These are phyloP conservation scores for Platycnemis pennipes DNA, from an alignment of 2,888 invertebrate species.

Conservation along the genomic window DNA sequence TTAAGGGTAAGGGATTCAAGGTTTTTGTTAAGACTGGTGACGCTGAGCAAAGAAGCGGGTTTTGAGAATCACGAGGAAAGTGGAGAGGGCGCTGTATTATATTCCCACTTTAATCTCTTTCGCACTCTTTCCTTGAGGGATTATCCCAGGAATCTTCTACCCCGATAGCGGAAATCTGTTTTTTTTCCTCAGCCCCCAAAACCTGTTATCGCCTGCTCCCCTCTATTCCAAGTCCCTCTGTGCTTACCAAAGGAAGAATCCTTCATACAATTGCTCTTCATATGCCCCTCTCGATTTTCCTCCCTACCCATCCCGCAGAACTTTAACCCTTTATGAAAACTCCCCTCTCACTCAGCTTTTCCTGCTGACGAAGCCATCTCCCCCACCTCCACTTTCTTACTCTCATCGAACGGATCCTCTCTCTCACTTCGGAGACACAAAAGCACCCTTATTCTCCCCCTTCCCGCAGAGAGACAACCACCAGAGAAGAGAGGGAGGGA, in stretches of 20 bases:
- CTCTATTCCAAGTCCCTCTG: neutral
- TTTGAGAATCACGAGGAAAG: neutral
- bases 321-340: too few relatives aligned
- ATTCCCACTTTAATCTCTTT: slow-evolving; percentile 53
- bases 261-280: too few relatives aligned
- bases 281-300: neutral
- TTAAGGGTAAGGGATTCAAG: neutral
- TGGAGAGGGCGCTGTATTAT: slow-evolving; percentile 9
- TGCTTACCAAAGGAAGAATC: too few relatives aligned
- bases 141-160: neutral
- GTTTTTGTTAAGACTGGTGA: neutral
- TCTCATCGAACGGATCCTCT: neutral
- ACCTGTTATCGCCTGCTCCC: neutral
- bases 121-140: slow-evolving; percentile 38
- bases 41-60: neutral
- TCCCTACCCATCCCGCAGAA: neutral
- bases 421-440: neutral
- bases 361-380: slow-evolving; percentile 48
- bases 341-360: neutral
- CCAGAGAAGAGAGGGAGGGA: neutral
- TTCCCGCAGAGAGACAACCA: neutral
- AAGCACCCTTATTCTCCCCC: neutral
- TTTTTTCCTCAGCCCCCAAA: neutral
- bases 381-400: neutral
- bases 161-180: neutral